Percentiles rank a stretch among this genome's conserved stretches.
phyloP scores from a whole-genome alignment of 2,113 vertebrate species.

The Ceuthmochares aereus region DNA sequence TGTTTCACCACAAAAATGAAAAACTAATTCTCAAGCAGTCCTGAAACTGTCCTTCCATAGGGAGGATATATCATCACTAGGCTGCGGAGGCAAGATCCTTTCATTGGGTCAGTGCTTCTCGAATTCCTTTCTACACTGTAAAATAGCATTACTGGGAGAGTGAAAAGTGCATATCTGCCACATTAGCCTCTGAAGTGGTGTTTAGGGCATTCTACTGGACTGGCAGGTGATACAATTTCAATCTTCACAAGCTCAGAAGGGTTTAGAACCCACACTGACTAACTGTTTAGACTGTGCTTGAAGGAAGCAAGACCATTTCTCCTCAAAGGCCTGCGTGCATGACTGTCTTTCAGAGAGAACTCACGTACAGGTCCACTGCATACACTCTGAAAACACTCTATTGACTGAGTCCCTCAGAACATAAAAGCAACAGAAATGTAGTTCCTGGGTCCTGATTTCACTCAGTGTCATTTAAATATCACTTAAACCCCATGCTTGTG shows the following conservation, averaged over 20 bases:
- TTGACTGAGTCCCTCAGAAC: too few species aligned
- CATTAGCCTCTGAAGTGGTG: background rate
- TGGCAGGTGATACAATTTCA: background rate
- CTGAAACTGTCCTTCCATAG: background rate
- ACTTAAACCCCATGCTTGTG: background rate
- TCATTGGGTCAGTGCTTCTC: background rate
- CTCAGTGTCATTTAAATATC: background rate
- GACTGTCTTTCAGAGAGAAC: too few species aligned
- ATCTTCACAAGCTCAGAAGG: background rate
- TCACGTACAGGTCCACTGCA: too few species aligned
- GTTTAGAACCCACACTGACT: background rate
- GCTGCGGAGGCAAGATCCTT: background rate
- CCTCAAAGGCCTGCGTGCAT: too few species aligned
- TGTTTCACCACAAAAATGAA: background rate
- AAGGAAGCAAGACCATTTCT: too few species aligned
- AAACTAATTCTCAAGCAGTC: background rate
- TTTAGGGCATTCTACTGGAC: background rate
- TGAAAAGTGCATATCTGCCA: background rate
- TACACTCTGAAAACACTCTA: too few species aligned
- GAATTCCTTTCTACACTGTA: background rate
- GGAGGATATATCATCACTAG: background rate
- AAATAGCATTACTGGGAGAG: background rate
- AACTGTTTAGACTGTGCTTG: background rate
- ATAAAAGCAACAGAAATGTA: background rate
- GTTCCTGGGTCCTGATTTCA: background rate